Percentiles rank a stretch among this genome's conserved stretches.
Conservation (phyloP, 1,140 invertebrate species). For the Odontomachus brunneus region DNA sequence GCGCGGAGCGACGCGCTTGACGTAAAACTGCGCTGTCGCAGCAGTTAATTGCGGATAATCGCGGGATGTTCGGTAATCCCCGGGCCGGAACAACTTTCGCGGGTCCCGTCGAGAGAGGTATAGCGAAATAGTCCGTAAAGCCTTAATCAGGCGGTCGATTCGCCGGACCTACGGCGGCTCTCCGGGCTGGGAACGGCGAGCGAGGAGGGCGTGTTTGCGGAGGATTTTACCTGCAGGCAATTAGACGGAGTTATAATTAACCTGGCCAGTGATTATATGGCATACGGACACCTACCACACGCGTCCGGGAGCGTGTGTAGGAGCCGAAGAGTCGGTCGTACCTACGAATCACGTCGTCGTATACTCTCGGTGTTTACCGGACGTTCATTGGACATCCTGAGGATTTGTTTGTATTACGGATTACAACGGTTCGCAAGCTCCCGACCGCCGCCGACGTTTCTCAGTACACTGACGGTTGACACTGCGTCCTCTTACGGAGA, state of each 20-base stretch:
- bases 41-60: constrained; percentile 39
- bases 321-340: constrained; percentile 45
- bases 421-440: constrained; percentile 68
- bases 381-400: constrained; percentile 64
- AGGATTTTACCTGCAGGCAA: constrained; percentile 65
- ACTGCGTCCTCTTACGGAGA: constrained; percentile 54
- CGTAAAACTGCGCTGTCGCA: neutral
- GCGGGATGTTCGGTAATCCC: neutral
- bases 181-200: constrained; percentile 2
- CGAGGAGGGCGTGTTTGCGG: constrained; percentile 18
- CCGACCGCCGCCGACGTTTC: constrained; percentile 41
- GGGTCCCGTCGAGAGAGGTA: neutral
- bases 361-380: constrained; percentile 57
- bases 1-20: constrained; percentile 4
- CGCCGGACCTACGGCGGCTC: neutral
- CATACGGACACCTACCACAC: constrained; percentile 19
- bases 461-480: constrained; percentile 62
- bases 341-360: constrained; percentile 42
- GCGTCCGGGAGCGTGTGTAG: neutral
- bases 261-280: constrained; percentile 64
- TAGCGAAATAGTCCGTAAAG: constrained; percentile 18
- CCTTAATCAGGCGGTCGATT: constrained; percentile 51
- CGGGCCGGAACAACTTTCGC: constrained; percentile 4
- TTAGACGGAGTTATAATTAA: constrained; percentile 75
- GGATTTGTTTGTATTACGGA: constrained; percentile 77